A percentile compares a stretch with the other conserved stretches of the same genome.
These are phyloP conservation scores for Centrocercus urophasianus DNA, from an alignment of 2,113 vertebrate genomes.

Conservation along the genomic window DNA sequence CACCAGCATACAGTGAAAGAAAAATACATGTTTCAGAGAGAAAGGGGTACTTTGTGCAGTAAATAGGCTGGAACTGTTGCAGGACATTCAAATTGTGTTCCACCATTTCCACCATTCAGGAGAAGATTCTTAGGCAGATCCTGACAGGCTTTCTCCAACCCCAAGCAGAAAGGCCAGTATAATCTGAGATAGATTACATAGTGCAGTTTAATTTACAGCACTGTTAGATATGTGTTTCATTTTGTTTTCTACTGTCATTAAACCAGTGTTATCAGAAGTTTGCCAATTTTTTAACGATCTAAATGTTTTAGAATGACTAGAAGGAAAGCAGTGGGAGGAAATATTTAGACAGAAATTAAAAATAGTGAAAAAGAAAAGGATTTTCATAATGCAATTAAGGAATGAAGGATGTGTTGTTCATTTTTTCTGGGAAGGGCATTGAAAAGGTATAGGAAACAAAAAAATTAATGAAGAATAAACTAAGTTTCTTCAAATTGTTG, in stretches of 20 bases:
- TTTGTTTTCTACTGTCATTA: neutral
- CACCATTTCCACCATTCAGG: neutral
- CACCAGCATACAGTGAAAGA: neutral
- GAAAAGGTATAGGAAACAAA: neutral
- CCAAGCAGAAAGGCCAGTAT: neutral
- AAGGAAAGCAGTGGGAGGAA: neutral
- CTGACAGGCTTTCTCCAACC: neutral
- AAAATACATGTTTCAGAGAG: neutral
- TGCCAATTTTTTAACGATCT: neutral
- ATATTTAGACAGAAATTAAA: neutral
- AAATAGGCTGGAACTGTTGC: neutral
- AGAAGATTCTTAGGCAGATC: neutral
- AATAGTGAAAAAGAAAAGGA: neutral
- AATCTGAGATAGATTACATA: neutral
- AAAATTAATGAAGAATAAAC: neutral
- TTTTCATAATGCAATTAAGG: neutral
- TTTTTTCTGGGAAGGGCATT: neutral
- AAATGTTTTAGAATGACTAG: neutral
- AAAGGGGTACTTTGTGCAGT: rapidly evolving
- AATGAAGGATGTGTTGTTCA: neutral
- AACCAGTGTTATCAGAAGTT: neutral
- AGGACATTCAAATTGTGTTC: neutral
- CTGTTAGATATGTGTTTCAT: neutral
- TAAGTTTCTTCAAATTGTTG: neutral
- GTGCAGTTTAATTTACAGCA: neutral